A percentile compares a stretch with the other conserved stretches of the same genome.
Evolutionary conservation across 2,797 vertebrate genomes (phyloP).

Genomic region (Hozukius guyotensis): DNA sequence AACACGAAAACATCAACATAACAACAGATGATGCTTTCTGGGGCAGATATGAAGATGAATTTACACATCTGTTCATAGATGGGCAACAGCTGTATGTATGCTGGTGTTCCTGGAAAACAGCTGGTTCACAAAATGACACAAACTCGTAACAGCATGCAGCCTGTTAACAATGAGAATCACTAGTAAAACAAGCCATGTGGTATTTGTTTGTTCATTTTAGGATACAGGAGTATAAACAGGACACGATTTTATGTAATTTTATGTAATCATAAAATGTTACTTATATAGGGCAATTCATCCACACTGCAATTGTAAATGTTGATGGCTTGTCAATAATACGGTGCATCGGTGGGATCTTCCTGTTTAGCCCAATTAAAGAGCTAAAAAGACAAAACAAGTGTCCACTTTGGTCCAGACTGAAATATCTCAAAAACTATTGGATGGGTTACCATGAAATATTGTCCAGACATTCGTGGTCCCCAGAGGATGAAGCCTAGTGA

Average conservation of each 20-base stretch:
- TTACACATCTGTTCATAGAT: not conserved
- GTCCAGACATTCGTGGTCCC: not conserved
- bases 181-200: not conserved
- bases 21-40: not conserved
- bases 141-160: not conserved
- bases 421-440: not conserved
- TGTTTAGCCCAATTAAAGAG: not conserved
- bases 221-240: not conserved
- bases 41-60: not conserved
- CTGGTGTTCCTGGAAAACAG: constrained; percentile 41
- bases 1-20: not conserved
- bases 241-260: not conserved
- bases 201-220: not conserved
- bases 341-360: not conserved
- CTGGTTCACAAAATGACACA: not conserved
- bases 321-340: not conserved
- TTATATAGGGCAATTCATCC: not conserved
- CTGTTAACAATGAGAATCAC: not conserved
- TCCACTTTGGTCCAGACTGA: not conserved
- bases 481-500: not conserved
- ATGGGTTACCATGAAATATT: not conserved
- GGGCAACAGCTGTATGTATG: not conserved
- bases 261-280: not conserved
- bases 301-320: not conserved
- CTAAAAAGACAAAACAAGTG: not conserved